These are phyloP conservation scores for Scortum barcoo DNA, from an alignment of 2,113 vertebrate species.

Conservation along the genomic window DNA sequence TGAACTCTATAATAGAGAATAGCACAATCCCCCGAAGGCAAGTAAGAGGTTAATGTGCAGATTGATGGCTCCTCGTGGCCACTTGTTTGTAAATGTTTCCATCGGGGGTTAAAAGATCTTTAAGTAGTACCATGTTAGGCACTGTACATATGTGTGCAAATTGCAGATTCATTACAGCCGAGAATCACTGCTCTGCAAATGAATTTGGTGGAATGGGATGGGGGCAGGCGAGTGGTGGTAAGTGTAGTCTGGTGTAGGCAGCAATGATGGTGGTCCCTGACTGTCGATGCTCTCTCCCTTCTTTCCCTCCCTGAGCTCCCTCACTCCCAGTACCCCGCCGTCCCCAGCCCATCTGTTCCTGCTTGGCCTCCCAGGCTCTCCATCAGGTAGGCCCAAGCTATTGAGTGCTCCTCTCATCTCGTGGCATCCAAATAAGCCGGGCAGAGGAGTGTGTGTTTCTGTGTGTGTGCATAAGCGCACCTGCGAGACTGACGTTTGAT, in stretches of 20 bases:
- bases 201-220: conserved; percentile 77
- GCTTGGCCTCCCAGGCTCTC: conserved; percentile 79
- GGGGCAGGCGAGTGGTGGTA: conserved; percentile 64
- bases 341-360: conserved; percentile 84
- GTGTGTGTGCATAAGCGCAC: conserved; percentile 10
- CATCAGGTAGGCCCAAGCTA: conserved; percentile 78
- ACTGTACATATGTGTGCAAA: conserved; percentile 81
- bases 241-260: conserved; percentile 81
- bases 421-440: conserved; percentile 65
- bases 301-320: conserved; percentile 62
- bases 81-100: conserved; percentile 86
- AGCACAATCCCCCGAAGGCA: conserved; percentile 69
- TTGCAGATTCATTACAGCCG: conserved; percentile 81
- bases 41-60: conserved; percentile 75
- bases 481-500: conserved; percentile 35
- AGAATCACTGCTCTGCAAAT: conserved; percentile 79
- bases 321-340: conserved; percentile 74
- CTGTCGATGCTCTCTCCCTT: conserved; percentile 73
- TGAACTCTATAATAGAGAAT: conserved; percentile 74
- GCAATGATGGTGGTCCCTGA: conserved; percentile 85
- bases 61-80: conserved; percentile 80
- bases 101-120: conserved; percentile 77
- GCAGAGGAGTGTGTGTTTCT: conserved; percentile 11
- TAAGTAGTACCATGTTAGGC: conserved; percentile 75
- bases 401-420: conserved; percentile 71